Conservation (phyloP, 2,113 vertebrate species). For the Lophius piscatorius region DNA sequence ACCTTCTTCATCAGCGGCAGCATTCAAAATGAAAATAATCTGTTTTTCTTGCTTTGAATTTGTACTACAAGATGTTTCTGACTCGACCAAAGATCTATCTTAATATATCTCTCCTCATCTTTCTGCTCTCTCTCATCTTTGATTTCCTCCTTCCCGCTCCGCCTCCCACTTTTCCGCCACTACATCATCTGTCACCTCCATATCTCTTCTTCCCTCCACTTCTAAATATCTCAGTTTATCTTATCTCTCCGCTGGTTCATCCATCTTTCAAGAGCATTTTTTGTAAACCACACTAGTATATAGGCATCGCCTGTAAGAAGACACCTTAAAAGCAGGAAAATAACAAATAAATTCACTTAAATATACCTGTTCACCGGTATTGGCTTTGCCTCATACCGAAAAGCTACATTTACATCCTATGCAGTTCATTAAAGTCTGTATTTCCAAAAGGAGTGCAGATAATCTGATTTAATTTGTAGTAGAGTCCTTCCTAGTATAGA, state of each 20-base stretch:
- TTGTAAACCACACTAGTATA: neutral
- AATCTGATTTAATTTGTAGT: neutral
- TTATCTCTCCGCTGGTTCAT: conserved; percentile 29
- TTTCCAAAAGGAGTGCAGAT: conserved; percentile 8
- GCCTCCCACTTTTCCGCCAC: conserved; percentile 35
- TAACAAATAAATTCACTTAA: conserved; percentile 1
- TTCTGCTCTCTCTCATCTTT: conserved; percentile 23
- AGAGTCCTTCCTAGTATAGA: neutral
- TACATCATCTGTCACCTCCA: conserved; percentile 37
- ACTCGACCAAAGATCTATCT: neutral
- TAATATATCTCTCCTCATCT: neutral
- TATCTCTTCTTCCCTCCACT: conserved; percentile 7
- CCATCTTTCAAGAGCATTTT: conserved; percentile 34
- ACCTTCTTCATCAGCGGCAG: neutral
- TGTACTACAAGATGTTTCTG: neutral
- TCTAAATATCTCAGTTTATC: conserved; percentile 35
- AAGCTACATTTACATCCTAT: neutral
- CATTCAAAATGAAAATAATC: neutral
- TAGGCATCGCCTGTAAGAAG: neutral
- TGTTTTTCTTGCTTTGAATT: conserved; percentile 2
- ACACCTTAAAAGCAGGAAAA: conserved; percentile 4
- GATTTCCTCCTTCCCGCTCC: conserved; percentile 27
- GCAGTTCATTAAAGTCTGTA: neutral
- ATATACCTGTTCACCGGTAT: neutral
- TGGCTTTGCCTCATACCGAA: neutral